Base-by-base conservation (phyloP, 2,888 invertebrate species). In the Drosophila eohydei region DNA sequence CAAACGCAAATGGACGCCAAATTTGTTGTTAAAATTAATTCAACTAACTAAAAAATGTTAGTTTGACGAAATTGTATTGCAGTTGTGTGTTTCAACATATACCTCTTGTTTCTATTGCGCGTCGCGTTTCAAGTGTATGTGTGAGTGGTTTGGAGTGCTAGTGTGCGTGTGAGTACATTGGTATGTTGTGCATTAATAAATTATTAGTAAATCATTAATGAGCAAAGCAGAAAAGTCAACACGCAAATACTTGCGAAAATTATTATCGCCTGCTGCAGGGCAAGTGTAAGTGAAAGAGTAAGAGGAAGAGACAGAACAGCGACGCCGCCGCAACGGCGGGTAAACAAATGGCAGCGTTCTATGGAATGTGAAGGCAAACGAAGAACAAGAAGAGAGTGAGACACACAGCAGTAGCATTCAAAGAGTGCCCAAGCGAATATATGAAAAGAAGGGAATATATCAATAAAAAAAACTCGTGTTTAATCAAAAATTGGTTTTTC, bases 281-380 rank as follows among this genome's bases (percentile, higher is more conserved):
- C 86, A 88, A 82, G 83, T 82, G 88, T 83, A 85, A 85, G 83
- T 88, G 54, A 58, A 58, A 58, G 57, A 51, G 50, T 21, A n/a
- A 41, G 38, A 57, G 57, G 36, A 38, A 12, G 26, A 44, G 44
- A 14, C 46, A 8, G 50, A 59, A 71, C 43, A 80, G 60, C 38
- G 78, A 81, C 81, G 78, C 78, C 46, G 46, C 46, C 78, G 78
- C 65, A 51, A 48, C 79, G 77, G 81, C 81, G 78, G 59, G 78
- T 78, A 80, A 80, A 78, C 78, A 78, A 78, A 78, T 72, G 78
- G 64, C 77, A 78, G 78, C 81, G 64, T 80, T 81, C 78, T 68
- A 61, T 73, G 71, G 81, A 81, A 81, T 78, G 81, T 73, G 81
- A 75, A 69, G 66, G 59, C 63, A 52, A 50, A 60, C n/a, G 30